Evolutionary conservation across 1,140 invertebrate genomes (phyloP).

Genomic region (Drosophila nebulosa): DNA sequence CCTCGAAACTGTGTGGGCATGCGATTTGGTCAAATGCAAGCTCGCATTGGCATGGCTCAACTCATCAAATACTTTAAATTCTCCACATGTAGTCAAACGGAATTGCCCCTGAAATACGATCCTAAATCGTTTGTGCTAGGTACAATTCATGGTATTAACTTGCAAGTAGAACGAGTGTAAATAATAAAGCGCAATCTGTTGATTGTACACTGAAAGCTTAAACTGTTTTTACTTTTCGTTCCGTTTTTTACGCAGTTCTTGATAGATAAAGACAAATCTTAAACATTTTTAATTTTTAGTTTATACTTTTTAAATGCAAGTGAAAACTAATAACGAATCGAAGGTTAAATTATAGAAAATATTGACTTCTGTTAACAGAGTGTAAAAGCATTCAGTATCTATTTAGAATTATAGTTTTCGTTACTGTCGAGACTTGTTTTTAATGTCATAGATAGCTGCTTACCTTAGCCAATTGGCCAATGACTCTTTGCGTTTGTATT

Average conservation of each 20-base stretch:
- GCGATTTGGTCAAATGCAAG: constrained; percentile 81
- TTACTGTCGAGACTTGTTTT: not conserved
- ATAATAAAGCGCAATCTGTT: not conserved
- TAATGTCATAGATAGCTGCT: not conserved
- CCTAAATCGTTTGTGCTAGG: constrained; percentile 48
- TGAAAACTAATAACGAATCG: no score
- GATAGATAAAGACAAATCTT: no score
- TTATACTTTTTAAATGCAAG: no score
- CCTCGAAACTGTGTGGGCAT: constrained; percentile 82
- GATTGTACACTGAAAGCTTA: no score
- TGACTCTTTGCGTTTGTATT: constrained; percentile 14
- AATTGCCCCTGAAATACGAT: constrained; percentile 34
- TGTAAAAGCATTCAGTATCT: not conserved
- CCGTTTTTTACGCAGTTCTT: no score
- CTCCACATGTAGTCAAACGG: constrained; percentile 56
- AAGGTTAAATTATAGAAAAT: no score
- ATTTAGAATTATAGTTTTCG: no score
- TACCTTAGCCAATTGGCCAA: constrained; percentile 8
- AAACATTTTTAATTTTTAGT: no score
- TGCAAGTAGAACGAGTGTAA: constrained; percentile 33
- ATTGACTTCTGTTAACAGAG: no score
- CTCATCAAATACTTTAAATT: constrained; percentile 77
- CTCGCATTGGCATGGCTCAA: constrained; percentile 77
- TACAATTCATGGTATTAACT: constrained; percentile 40
- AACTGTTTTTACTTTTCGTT: no score